phyloP scores from a whole-genome alignment of 2,797 vertebrate species.

The Lepus oiostolus region DNA sequence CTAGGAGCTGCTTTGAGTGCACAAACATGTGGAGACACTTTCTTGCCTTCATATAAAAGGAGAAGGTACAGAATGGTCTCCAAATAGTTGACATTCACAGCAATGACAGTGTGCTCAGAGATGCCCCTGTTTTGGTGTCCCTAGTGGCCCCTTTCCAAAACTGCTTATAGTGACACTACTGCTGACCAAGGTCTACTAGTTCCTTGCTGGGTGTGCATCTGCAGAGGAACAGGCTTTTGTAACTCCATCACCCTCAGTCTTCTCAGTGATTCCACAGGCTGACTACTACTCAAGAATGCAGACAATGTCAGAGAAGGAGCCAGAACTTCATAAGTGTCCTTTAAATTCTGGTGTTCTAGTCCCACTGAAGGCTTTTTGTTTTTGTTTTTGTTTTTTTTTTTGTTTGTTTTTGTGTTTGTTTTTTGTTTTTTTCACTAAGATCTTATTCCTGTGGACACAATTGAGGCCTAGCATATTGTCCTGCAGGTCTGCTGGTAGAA shows the following conservation, averaged over 20 bases:
- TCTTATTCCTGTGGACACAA: slow-evolving; percentile 76
- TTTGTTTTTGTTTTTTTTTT: slow-evolving; percentile 4
- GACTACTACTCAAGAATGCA: background rate
- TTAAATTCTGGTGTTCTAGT: background rate
- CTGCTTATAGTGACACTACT: slow-evolving; percentile 95
- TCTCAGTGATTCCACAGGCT: background rate
- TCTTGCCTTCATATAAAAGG: slow-evolving; percentile 95
- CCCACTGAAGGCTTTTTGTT: slow-evolving; percentile 57
- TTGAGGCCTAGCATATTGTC: background rate
- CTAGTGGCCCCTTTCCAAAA: slow-evolving; percentile 94
- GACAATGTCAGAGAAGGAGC: background rate
- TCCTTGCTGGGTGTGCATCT: slow-evolving; percentile 91
- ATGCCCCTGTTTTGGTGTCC: slow-evolving; percentile 96
- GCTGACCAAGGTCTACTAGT: slow-evolving; percentile 89
- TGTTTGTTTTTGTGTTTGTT: background rate
- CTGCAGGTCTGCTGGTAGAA: too few relatives aligned
- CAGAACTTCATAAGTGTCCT: background rate
- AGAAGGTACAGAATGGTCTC: slow-evolving; percentile 96
- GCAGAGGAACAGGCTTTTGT: slow-evolving; percentile 95
- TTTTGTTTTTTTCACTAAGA: slow-evolving; percentile 38
- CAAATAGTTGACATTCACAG: slow-evolving; percentile 95
- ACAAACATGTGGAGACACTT: slow-evolving; percentile 95
- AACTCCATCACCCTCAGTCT: slow-evolving; percentile 93
- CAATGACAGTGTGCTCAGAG: slow-evolving; percentile 96
- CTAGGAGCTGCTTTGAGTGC: slow-evolving; percentile 94